Evolutionary conservation across 2,797 vertebrate genomes (phyloP), one percentile per base, ranked within the genome.

Genomic region (Urosaurus nigricauda): DNA sequence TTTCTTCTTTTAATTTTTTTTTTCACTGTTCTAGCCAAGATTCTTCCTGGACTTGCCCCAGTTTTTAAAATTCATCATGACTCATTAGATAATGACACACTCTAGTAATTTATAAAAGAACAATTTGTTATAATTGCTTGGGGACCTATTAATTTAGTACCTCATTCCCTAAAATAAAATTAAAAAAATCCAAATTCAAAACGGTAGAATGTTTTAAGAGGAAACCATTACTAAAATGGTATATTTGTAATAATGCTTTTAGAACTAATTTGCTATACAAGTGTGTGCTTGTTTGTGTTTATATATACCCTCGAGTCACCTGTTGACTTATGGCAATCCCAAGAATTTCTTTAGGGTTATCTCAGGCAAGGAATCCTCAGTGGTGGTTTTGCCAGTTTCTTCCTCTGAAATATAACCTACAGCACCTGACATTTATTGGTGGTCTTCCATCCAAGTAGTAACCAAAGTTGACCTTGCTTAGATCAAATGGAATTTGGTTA

Each of bases 111-210:
- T 87, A 74, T 87, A 90, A 84, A 84, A 87, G 82, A 90, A 90
- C 89, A 87, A 75, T 87, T 84, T 74, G 70, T 90, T 80, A 84
- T 90, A 87, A 90, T 90, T 90, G 82, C 85, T 90, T 87, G 47
- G 82, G 60, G 82, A 90, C 73, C 40, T 73, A 84, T 90, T 87
- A 74, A 70, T 87, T 87, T 73, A 47, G 47, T 65, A 87, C n/a
- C 58, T 74, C 47, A 37, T 74, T 74, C 32, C 70, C 37, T 80
- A 70, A 63, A 65, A 65, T 7, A 60, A 65, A 68, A 84, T 5
- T 19, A 65, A 65, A 26, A 12, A 87, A 85, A 63, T 35, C 58
- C 26, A 87, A 80, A 87, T 63, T 65, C 75, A 73, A 35, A 90
- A 56, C 58, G 5, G 63, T 40, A 53, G 13, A 63, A 75, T 24